phyloP scores from a whole-genome alignment of 2,888 invertebrate genomes.

The Eilema caniola region DNA sequence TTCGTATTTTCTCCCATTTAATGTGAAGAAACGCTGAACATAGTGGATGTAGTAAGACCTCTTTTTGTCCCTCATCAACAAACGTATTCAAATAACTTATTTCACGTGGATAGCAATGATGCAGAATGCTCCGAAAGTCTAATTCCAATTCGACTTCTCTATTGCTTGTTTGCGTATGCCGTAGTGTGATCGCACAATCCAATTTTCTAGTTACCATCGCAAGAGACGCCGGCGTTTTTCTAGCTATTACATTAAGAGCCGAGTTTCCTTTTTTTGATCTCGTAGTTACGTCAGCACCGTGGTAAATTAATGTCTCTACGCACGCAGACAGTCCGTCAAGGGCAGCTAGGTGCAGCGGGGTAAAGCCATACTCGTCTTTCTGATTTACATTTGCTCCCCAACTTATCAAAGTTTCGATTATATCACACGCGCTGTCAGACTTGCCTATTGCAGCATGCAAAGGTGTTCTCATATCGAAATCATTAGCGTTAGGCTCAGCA shows the following conservation, averaged over 20 bases:
- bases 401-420: constrained; percentile 91
- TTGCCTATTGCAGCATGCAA: constrained; percentile 95
- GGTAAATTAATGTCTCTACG: constrained; percentile 93
- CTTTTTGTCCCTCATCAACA: constrained; percentile 95
- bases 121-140: constrained; percentile 93
- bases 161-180: constrained; percentile 92
- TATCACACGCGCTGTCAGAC: constrained; percentile 92
- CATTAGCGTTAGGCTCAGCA: constrained; percentile 92
- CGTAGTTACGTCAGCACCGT: constrained; percentile 96
- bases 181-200: constrained; percentile 92
- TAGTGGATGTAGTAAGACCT: constrained; percentile 94
- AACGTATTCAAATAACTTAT: constrained; percentile 95
- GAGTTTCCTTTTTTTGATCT: constrained; percentile 95
- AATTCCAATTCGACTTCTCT: constrained; percentile 93
- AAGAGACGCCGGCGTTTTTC: constrained; percentile 95
- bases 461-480: constrained; percentile 93
- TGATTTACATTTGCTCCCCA: constrained; percentile 94
- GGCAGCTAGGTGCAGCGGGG: constrained; percentile 94
- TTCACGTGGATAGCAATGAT: constrained; percentile 94
- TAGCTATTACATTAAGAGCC: constrained; percentile 93
- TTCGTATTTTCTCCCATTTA: constrained; percentile 96
- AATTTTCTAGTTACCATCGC: constrained; percentile 94
- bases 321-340: constrained; percentile 94
- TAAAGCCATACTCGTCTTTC: constrained; percentile 94
- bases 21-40: constrained; percentile 95